Conservation (phyloP, 2,888 invertebrate species). For the Oscheius myriophilus region DNA sequence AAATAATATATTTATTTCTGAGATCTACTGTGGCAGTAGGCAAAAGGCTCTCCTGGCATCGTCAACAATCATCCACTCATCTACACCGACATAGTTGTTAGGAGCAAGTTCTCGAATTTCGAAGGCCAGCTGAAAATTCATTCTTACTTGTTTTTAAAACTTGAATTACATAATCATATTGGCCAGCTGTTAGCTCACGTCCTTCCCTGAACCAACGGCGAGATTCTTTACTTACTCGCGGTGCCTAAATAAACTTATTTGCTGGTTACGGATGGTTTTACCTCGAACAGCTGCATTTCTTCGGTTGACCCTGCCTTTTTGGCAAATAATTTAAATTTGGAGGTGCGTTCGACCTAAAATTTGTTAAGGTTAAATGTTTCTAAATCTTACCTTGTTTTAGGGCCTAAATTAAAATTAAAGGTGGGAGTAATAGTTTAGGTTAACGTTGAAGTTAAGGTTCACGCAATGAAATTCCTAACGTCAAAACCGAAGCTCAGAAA, state of each 20-base stretch:
- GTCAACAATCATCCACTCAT: slow-evolving; percentile 63
- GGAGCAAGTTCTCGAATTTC: slow-evolving; percentile 56
- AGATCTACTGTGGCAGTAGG: slow-evolving; percentile 21
- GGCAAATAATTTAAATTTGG: slow-evolving; percentile 46
- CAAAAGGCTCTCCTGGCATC: slow-evolving; percentile 54
- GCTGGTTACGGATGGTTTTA: slow-evolving; percentile 16
- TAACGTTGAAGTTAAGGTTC: too few species aligned
- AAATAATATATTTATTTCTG: neutral
- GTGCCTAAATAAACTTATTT: slow-evolving; percentile 38
- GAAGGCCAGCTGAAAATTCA: slow-evolving; percentile 57
- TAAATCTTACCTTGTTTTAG: too few species aligned
- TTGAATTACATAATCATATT: slow-evolving; percentile 60
- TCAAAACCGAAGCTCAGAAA: too few species aligned
- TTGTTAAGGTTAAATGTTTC: too few species aligned
- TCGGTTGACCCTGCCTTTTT: slow-evolving; percentile 41
- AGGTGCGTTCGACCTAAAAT: slow-evolving; percentile 45
- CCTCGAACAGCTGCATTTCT: slow-evolving; percentile 52
- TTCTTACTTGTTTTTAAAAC: neutral
- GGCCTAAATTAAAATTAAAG: too few species aligned
- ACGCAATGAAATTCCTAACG: too few species aligned
- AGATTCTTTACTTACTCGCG: slow-evolving; percentile 43
- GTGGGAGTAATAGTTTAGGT: too few species aligned
- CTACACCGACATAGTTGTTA: slow-evolving; percentile 61
- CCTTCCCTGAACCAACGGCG: slow-evolving; percentile 66
- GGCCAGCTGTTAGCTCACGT: slow-evolving; percentile 47